A percentile compares a stretch with the other conserved stretches of the same genome.
Conservation (phyloP, 30 jellyfish, hydroid and myxozoan genomes). For the Cassiopea xamachana region DNA sequence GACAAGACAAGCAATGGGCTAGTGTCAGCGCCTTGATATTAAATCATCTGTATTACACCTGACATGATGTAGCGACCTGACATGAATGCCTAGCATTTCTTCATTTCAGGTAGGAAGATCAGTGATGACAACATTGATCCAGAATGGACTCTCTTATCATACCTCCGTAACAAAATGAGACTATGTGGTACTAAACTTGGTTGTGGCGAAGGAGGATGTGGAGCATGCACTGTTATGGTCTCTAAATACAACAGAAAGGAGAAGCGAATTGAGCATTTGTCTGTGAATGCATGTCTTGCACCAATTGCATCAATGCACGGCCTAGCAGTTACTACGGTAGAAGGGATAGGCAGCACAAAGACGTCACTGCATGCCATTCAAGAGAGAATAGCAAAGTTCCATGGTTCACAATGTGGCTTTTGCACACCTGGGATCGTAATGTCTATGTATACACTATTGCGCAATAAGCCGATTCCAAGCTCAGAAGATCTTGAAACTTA, state of each 20-base stretch:
- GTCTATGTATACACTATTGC: conserved; percentile 62
- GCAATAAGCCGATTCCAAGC: conserved; percentile 44
- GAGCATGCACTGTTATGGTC: conserved; percentile 69
- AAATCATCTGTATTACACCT: background rate
- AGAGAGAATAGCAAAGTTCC: conserved; percentile 51
- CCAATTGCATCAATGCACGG: conserved; percentile 66
- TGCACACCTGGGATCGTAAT: conserved; percentile 68
- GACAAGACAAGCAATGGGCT: too few species aligned
- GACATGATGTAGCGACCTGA: background rate
- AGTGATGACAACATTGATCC: conserved; percentile 46
- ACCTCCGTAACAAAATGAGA: conserved; percentile 54
- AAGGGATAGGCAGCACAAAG: conserved; percentile 68
- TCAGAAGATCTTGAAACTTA: conserved; percentile 45
- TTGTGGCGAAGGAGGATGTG: conserved; percentile 73
- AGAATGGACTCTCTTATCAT: conserved; percentile 52
- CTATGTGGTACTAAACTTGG: conserved; percentile 67
- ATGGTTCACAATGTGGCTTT: conserved; percentile 71
- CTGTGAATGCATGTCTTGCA: conserved; percentile 59
- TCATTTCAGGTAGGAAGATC: conserved; percentile 33
- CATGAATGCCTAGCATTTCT: background rate
- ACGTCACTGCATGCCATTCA: conserved; percentile 41
- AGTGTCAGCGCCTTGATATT: too few species aligned
- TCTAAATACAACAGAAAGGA: conserved; percentile 42
- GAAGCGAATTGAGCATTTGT: conserved; percentile 36
- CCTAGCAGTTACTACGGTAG: conserved; percentile 64